A percentile compares a stretch with the other conserved stretches of the same genome.
These are phyloP conservation scores for Tetranychus cinnabarinus DNA, from an alignment of 1,140 invertebrate genomes.

Conservation along the genomic window DNA sequence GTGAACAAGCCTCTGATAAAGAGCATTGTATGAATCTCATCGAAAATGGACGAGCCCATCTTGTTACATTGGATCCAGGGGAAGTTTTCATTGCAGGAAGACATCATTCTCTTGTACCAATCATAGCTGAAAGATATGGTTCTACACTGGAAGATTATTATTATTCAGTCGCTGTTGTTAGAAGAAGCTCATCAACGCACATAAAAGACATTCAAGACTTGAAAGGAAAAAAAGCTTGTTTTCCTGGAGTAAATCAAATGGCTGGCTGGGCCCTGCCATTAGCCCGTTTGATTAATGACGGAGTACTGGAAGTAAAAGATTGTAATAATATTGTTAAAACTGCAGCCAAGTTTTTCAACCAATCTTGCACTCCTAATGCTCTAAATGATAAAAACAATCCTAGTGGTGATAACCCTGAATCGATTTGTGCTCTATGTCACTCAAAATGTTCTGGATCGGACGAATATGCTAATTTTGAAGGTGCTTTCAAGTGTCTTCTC, in stretches of 20 bases:
- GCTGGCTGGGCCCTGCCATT: conserved; percentile 84
- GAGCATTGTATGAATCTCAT: conserved; percentile 25
- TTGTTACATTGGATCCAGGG: conserved; percentile 69
- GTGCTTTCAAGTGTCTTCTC: conserved; percentile 20
- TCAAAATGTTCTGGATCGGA: conserved; percentile 53
- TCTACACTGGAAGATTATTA: conserved; percentile 18
- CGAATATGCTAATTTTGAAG: conserved; percentile 58
- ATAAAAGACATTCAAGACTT: conserved; percentile 33
- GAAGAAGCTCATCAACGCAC: conserved; percentile 33
- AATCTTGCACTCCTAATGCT: conserved; percentile 77
- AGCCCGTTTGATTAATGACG: conserved; percentile 21
- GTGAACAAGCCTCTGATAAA: conserved; percentile 13
- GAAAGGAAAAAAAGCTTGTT: conserved; percentile 53
- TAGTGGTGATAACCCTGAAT: conserved; percentile 55
- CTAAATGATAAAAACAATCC: conserved; percentile 79
- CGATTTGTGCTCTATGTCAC: conserved; percentile 58
- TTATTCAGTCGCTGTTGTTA: conserved; percentile 64
- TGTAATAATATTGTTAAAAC: conserved; percentile 93
- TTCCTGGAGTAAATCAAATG: conserved; percentile 62
- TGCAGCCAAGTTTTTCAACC: conserved; percentile 61
- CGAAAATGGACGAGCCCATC: conserved; percentile 41
- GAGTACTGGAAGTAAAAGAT: conserved; percentile 16
- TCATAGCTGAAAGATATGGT: conserved; percentile 29
- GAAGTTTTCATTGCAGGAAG: conserved; percentile 74
- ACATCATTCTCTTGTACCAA: conserved; percentile 74